These are phyloP conservation scores for Venustaconcha ellipsiformis DNA, from an alignment of 1,140 invertebrate genomes.

Conservation along the genomic window DNA sequence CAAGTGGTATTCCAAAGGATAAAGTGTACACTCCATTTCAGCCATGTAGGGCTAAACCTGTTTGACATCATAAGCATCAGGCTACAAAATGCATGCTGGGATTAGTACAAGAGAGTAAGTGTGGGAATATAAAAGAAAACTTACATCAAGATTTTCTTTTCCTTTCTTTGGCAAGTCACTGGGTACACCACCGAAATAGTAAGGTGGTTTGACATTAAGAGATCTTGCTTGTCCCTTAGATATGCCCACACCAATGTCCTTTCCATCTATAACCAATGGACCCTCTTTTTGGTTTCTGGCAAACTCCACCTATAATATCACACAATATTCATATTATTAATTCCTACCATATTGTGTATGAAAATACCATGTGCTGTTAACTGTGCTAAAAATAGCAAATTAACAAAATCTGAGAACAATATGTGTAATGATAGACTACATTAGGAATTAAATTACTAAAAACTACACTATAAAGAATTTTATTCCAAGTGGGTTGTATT, in stretches of 20 bases:
- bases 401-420: neutral
- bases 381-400: neutral
- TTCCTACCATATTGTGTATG: neutral
- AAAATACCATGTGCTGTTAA: constrained; percentile 4
- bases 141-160: constrained; percentile 66
- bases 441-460: neutral
- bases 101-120: no score
- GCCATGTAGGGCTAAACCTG: no score
- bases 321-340: neutral
- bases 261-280: constrained; percentile 79
- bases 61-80: no score
- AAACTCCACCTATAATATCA: constrained; percentile 70
- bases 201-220: constrained; percentile 78
- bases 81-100: no score
- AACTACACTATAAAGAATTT: neutral
- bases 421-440: neutral
- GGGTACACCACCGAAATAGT: constrained; percentile 83
- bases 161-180: constrained; percentile 48
- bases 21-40: no score
- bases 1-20: no score
- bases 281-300: constrained; percentile 69
- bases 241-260: constrained; percentile 71
- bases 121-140: constrained; percentile 7
- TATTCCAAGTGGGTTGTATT: no score
- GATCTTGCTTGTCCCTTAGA: constrained; percentile 73